Conservation (phyloP, 2,888 invertebrate species). For the Idaea biselata region DNA sequence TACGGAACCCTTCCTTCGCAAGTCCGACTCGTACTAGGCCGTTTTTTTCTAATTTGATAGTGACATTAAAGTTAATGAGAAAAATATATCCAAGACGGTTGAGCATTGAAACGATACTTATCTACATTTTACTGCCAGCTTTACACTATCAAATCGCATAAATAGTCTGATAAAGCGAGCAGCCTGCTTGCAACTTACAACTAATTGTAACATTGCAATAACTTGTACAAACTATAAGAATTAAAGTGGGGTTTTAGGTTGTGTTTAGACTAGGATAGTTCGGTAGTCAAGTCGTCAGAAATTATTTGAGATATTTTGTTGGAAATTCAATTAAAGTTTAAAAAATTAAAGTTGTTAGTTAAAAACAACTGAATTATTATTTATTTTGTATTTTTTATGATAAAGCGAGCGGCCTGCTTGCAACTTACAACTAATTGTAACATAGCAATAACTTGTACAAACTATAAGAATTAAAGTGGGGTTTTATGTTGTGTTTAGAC, state of each 20-base stretch:
- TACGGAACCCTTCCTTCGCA: not conserved
- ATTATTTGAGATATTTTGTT: too few species aligned
- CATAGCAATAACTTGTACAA: conserved; percentile 42
- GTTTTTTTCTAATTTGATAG: not conserved
- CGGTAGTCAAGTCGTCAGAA: too few species aligned
- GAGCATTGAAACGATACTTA: not conserved
- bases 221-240: conserved; percentile 51
- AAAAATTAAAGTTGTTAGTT: too few species aligned
- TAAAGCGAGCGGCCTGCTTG: conserved; percentile 35
- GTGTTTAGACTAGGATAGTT: not conserved
- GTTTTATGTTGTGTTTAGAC: conserved; percentile 30
- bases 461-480: conserved; percentile 58
- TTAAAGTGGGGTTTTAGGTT: conserved; percentile 52
- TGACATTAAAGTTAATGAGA: not conserved
- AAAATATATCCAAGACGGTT: not conserved
- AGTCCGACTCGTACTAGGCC: not conserved
- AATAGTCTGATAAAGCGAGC: conserved; percentile 41
- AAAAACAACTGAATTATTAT: too few species aligned
- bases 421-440: conserved; percentile 33
- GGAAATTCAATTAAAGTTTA: too few species aligned
- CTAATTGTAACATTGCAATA: conserved; percentile 38
- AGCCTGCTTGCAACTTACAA: conserved; percentile 27
- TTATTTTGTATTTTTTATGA: too few species aligned
- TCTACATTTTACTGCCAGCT: conserved; percentile 17
- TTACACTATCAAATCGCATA: conserved; percentile 34